Conservation (phyloP, 1,140 invertebrate species). For the Spodoptera frugiperda region DNA sequence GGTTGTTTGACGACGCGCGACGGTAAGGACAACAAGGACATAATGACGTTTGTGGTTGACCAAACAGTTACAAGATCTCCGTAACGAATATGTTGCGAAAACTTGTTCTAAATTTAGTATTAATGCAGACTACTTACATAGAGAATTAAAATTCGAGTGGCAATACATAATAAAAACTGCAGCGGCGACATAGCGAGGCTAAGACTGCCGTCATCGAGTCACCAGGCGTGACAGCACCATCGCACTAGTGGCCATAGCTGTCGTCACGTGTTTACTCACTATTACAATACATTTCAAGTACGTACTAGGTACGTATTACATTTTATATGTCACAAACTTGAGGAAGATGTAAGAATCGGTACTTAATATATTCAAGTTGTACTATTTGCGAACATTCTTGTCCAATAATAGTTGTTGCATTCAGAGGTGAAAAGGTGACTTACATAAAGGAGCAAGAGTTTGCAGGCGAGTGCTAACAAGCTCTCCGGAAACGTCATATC, state of each 20-base stretch:
- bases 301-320: neutral
- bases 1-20: neutral
- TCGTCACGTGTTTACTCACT: constrained; percentile 53
- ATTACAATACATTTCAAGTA: constrained; percentile 4
- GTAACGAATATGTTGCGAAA: constrained; percentile 32
- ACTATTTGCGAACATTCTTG: neutral
- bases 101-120: constrained; percentile 17
- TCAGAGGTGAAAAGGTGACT: constrained; percentile 43
- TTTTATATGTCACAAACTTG: neutral
- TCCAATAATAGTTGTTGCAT: neutral
- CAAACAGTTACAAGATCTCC: constrained; percentile 33
- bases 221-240: constrained; percentile 49
- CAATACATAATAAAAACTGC: constrained; percentile 58
- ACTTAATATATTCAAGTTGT: neutral
- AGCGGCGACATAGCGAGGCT: constrained; percentile 55
- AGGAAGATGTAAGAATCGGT: neutral
- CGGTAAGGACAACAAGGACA: constrained; percentile 25
- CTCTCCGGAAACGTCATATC: constrained; percentile 60
- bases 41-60: constrained; percentile 13
- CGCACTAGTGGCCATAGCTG: constrained; percentile 58
- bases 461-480: constrained; percentile 48
- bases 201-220: constrained; percentile 20
- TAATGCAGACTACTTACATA: constrained; percentile 58
- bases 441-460: constrained; percentile 52
- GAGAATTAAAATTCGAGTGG: constrained; percentile 54